These are phyloP conservation scores for Cheirogaleus major DNA, from an alignment of 2,797 vertebrate genomes.

Conservation along the genomic window DNA sequence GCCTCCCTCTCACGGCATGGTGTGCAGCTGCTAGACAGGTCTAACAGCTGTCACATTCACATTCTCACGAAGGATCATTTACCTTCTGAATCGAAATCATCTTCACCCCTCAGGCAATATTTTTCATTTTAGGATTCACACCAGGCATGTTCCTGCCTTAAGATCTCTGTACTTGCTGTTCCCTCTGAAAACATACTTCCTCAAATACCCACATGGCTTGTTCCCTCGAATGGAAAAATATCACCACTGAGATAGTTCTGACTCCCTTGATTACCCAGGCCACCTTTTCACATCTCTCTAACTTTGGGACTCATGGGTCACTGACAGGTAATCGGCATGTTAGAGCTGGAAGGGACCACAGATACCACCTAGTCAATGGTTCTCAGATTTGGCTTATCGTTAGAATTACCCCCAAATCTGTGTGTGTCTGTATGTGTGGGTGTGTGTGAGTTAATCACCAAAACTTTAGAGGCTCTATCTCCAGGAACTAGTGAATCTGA, in stretches of 20 bases:
- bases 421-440: background rate
- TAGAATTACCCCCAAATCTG: background rate
- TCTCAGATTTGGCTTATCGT: background rate
- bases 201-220: background rate
- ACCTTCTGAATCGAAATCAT: background rate
- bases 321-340: background rate
- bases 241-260: background rate
- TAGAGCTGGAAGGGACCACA: background rate
- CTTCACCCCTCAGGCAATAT: background rate
- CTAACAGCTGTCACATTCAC: background rate
- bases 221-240: background rate
- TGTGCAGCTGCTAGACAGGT: background rate
- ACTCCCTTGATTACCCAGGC: background rate
- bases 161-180: background rate
- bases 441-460: background rate
- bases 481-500: background rate
- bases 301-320: background rate
- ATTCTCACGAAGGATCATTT: background rate
- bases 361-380: background rate
- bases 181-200: background rate
- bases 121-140: background rate
- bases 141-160: background rate
- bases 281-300: background rate
- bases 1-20: rapidly evolving
- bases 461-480: background rate